Evolutionary conservation across 2,113 vertebrate genomes (phyloP).

Genomic region (Cyanoderma ruficeps): DNA sequence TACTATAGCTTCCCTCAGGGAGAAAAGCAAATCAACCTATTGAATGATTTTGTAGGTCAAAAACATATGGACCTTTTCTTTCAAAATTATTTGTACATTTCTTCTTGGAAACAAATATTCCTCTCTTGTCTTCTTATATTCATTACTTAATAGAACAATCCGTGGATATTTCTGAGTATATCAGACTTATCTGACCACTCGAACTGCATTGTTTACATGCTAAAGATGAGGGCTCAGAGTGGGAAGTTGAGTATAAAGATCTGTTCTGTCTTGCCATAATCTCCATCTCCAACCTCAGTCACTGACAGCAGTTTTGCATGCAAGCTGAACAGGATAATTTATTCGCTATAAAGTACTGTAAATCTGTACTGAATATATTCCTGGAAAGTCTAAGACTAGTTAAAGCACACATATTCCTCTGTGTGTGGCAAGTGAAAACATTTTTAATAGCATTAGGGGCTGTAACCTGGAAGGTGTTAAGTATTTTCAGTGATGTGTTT

Average conservation of each 20-base stretch:
- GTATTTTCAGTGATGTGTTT: slow-evolving; percentile 10
- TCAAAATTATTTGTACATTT: not conserved
- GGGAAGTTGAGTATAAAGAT: not conserved
- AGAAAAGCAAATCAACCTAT: not conserved
- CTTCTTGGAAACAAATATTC: not conserved
- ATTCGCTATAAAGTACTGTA: slow-evolving; percentile 3
- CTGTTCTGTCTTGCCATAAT: not conserved
- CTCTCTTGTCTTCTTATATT: not conserved
- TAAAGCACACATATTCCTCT: not conserved
- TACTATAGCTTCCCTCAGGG: not conserved
- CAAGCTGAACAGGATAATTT: not conserved
- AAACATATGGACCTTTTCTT: not conserved
- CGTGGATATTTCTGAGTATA: not conserved
- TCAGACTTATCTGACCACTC: not conserved
- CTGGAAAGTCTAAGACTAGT: slow-evolving; percentile 10
- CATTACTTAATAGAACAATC: not conserved
- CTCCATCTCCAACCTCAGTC: not conserved
- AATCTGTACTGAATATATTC: slow-evolving; percentile 33
- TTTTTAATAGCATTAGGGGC: not conserved
- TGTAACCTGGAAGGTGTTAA: slow-evolving; percentile 22
- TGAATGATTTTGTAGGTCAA: not conserved
- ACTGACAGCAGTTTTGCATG: not conserved
- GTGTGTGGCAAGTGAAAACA: slow-evolving; percentile 5
- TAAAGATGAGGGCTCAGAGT: not conserved
- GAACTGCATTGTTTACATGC: not conserved